Base-by-base conservation (phyloP, 2,113 vertebrate genomes). In the Plecotus auritus region DNA sequence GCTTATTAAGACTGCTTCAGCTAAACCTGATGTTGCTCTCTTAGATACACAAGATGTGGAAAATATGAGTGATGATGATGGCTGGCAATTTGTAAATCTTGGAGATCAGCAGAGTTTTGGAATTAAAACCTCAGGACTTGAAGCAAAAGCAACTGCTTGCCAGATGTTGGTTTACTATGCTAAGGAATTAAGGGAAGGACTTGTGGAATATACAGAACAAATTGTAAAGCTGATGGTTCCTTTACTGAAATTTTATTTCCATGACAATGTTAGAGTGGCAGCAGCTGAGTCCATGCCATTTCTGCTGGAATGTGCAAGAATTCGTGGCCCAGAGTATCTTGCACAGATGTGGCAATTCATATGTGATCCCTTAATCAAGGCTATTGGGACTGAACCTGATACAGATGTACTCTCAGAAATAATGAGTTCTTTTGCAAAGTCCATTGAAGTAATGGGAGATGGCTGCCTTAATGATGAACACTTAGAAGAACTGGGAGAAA, bases 161-260 rank as follows among this genome's bases (percentile, higher is more conserved):
- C 99, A 99, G 97, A 99, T 99, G 99, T 98, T 99, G 99, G 99
- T 99, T 96, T 99, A 99, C 94, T 99, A 99, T 95, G 99, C 99
- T 93, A 99, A 99, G 98, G 99, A 99, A 97, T 98, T 99, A 93
- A 99, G 99, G 97, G 99, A 99, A 97, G 99, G 99, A 56, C 99
- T 99, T 93, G 99, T 99, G 73, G 99, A 99, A 42, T 99, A 99
- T 96, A 99, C 99, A 0, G 99, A 99, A 96, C 99, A 99, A 98
- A 99, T 99, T 95, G 99, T 99, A 96, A 99, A 99, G 97, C 98
- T 99, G 96, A 99, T 99, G 99, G 99, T 99, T 93, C 99, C 99
- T 16, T 98, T 99, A 88, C 96, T 99, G 90, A 99, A 99, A 97
- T 99, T 99, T 98, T 99, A 99, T 98, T 99, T 99, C 96, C 99